phyloP scores from a whole-genome alignment of 2,113 vertebrate genomes.

The Sisor rabdophorus region DNA sequence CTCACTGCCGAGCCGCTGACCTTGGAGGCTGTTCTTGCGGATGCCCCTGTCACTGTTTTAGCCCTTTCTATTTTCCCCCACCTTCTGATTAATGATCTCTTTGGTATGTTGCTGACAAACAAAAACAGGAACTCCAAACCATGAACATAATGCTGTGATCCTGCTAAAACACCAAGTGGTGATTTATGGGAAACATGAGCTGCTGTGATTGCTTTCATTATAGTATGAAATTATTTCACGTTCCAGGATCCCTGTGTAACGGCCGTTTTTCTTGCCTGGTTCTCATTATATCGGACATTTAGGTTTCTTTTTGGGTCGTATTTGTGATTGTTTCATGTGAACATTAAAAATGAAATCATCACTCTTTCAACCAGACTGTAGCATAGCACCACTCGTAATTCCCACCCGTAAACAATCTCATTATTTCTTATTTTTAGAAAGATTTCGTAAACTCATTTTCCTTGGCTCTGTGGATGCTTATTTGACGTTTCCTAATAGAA shows the following conservation, averaged over 20 bases:
- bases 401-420: background rate
- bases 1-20: slow-evolving; percentile 58
- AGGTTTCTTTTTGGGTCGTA: slow-evolving; percentile 16
- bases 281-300: slow-evolving; percentile 25
- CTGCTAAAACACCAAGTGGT: background rate
- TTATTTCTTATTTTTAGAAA: background rate
- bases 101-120: slow-evolving; percentile 66
- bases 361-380: slow-evolving; percentile 12
- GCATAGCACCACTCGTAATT: background rate
- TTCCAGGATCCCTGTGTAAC: background rate
- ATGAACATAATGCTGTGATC: slow-evolving; percentile 29
- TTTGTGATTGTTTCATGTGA: slow-evolving; percentile 4
- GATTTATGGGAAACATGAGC: background rate
- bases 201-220: slow-evolving; percentile 17
- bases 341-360: slow-evolving; percentile 9
- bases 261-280: slow-evolving; percentile 11
- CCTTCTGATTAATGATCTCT: slow-evolving; percentile 63
- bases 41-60: slow-evolving; percentile 62
- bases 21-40: slow-evolving; percentile 52
- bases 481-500: slow-evolving; percentile 46
- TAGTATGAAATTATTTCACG: slow-evolving; percentile 12
- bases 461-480: background rate
- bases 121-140: slow-evolving; percentile 76
- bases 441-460: background rate
- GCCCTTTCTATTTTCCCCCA: slow-evolving; percentile 58